Conservation (phyloP, 2,888 invertebrate species). For the Chloroclystis v-ata region DNA sequence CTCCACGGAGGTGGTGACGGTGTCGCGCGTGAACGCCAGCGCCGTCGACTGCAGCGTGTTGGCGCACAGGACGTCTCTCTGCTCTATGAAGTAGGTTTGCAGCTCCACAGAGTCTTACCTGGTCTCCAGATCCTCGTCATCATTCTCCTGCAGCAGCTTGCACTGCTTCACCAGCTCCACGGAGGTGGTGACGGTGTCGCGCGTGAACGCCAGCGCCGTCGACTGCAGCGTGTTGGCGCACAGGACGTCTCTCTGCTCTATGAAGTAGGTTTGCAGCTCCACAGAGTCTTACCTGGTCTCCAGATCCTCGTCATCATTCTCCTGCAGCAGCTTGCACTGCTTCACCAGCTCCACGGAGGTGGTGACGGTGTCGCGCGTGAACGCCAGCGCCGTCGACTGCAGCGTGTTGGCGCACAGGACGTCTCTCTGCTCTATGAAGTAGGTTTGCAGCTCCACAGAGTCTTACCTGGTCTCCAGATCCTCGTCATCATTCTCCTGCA, state of each 20-base stretch:
- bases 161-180: conserved; percentile 87
- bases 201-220: conserved; percentile 89
- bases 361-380: conserved; percentile 86
- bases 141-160: conserved; percentile 86
- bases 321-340: conserved; percentile 86
- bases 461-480: too few species aligned
- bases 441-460: conserved; percentile 93
- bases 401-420: conserved; percentile 87
- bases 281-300: conserved; percentile 97
- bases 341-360: conserved; percentile 86
- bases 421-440: conserved; percentile 87
- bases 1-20: conserved; percentile 86
- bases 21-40: conserved; percentile 85
- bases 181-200: conserved; percentile 84
- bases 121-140: conserved; percentile 87
- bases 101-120: conserved; percentile 96
- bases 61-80: conserved; percentile 85
- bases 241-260: conserved; percentile 83
- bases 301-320: conserved; percentile 87
- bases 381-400: conserved; percentile 91
- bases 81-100: conserved; percentile 92
- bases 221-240: conserved; percentile 91
- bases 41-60: conserved; percentile 92
- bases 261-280: conserved; percentile 94
- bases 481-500: conserved; percentile 88